Conservation (phyloP, 2,113 vertebrate species). For the Pollimyrus isidori region DNA sequence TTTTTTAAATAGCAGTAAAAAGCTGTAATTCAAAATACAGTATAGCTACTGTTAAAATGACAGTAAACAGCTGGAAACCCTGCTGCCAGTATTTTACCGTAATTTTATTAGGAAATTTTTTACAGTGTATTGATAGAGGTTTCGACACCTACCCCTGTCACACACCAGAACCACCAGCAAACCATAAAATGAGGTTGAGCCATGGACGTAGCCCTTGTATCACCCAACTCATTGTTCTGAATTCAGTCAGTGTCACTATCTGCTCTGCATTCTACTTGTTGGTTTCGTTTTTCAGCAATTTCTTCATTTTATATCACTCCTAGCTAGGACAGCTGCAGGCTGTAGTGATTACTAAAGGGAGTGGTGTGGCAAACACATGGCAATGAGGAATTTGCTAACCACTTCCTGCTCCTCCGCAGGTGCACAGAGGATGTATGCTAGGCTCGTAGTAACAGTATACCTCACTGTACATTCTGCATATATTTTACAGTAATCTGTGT, state of each 20-base stretch:
- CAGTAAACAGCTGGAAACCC: too few species aligned
- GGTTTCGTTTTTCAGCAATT: neutral
- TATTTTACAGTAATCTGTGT: neutral
- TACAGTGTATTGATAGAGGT: neutral
- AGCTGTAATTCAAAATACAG: too few species aligned
- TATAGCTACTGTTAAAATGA: too few species aligned
- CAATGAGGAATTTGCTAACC: neutral
- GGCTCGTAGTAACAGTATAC: too few species aligned
- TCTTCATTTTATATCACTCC: neutral
- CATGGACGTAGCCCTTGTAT: neutral
- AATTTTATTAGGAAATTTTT: too few species aligned
- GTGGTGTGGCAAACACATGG: neutral
- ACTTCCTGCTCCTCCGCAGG: neutral
- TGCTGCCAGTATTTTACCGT: too few species aligned
- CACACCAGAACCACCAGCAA: neutral
- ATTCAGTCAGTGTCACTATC: neutral
- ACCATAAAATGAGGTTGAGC: neutral
- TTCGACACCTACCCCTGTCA: neutral
- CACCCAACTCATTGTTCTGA: neutral
- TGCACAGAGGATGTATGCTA: neutral
- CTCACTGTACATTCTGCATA: too few species aligned
- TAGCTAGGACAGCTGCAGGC: neutral
- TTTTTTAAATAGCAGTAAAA: too few species aligned
- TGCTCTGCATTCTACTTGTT: neutral
- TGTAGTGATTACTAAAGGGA: neutral